Base-by-base conservation (phyloP, 2,888 invertebrate genomes). In the Brachypalpus laphriformis region DNA sequence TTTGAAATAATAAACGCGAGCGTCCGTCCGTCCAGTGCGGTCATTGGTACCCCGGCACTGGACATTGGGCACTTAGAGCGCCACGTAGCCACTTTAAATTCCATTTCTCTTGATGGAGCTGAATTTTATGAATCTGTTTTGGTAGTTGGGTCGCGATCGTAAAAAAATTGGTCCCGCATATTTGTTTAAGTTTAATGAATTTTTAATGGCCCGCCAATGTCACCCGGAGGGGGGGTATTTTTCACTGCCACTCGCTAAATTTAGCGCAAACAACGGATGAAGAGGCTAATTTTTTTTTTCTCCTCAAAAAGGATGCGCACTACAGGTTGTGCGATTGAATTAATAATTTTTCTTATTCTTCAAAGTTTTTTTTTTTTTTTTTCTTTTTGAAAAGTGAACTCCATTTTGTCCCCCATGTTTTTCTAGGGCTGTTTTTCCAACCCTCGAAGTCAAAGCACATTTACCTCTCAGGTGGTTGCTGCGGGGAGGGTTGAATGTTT, bases 251-350 rank as follows among this genome's bases (percentile, higher is more conserved):
- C 59, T 49, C 83, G 74, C 57, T 83, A 83, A 83, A 83, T 83
- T 83, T 74, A 83, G 56, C 83, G 25, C 68, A 65, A 70, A 80
- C 68, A 80, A 80, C 47, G 37, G 56, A 37, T 51, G 45, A 66
- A 66, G 57, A 71, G 57, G 72, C 72, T 61, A 77, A 77, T 51
- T 61, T 54, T 28, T 34, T 20, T 40, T 57, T n/a, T n/a, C 11
- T 22, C 40, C 6, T 2, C 9, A 37, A 8, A 49, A 80, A 65
- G 68, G 78, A 83, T 75, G 78, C 63, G 75, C 80, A 80, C 80
- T 85, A 74, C 74, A 80, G 80, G 74, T 85, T 85, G 74, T 66
- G 63, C 70, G 70, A 80, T 80, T 85, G 83, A 80, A 85, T 85
- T 80, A 70, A 80, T 70, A 70, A 74, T 75, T 51, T 78, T 80